These are phyloP conservation scores for Mycteria americana DNA, from an alignment of 2,797 vertebrate genomes.

Conservation along the genomic window DNA sequence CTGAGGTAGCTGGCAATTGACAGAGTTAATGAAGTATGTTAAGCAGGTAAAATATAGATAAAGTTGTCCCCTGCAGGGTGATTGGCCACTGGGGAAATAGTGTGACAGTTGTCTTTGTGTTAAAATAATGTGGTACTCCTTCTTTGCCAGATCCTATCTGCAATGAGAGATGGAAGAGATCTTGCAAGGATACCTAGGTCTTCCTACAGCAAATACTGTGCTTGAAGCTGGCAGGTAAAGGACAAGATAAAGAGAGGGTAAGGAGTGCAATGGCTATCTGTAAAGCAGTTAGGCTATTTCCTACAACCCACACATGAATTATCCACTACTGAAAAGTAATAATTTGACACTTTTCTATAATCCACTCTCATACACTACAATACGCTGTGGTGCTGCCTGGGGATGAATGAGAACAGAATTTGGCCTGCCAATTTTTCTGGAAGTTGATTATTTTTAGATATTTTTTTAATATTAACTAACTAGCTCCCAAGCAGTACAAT, in stretches of 20 bases:
- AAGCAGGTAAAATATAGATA: conserved; percentile 61
- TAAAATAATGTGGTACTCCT: conserved; percentile 51
- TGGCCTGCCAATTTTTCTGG: conserved; percentile 15
- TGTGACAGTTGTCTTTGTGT: conserved; percentile 56
- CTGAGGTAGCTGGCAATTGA: conserved; percentile 55
- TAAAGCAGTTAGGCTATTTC: conserved; percentile 19
- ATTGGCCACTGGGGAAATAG: conserved; percentile 61
- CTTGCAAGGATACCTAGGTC: conserved; percentile 25
- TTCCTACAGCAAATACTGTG: neutral
- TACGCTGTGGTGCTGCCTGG: neutral
- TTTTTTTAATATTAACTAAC: conserved; percentile 43
- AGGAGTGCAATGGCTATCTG: neutral
- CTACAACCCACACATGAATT: neutral
- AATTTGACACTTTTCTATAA: conserved; percentile 27
- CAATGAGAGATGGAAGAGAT: conserved; percentile 37
- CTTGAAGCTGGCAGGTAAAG: conserved; percentile 3
- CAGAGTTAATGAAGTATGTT: conserved; percentile 64
- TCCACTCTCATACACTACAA: neutral
- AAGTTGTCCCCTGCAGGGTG: conserved; percentile 56
- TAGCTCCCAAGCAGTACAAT: neutral
- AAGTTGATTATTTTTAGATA: conserved; percentile 45
- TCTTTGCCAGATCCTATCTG: conserved; percentile 56
- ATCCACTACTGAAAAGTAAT: conserved; percentile 22
- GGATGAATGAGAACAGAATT: conserved; percentile 22
- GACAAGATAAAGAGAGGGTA: conserved; percentile 28